These are phyloP conservation scores for human (Homo sapiens) DNA, from an alignment of 2,113 vertebrate species.

Conservation along the genomic window GRCh38 chr20:17789501-17790000, in stretches of 20 bases:
- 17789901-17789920: background rate
- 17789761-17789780: background rate
- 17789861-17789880: background rate
- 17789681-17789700: background rate
- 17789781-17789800: too few species aligned
- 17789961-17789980: background rate
- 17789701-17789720: background rate
- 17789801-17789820: background rate
- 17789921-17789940: background rate
- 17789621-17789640: background rate
- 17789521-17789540: background rate
- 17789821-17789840: background rate
- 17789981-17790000: rapidly evolving
- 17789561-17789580: background rate
- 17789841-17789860: background rate
- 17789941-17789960: too few species aligned
- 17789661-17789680: background rate
- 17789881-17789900: background rate
- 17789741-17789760: background rate
- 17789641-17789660: background rate
- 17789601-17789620: background rate
- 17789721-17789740: background rate
- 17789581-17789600: background rate
- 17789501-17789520: background rate
- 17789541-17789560: background rate